Percentiles rank a stretch among this genome's conserved stretches.
Conservation (phyloP, 1,140 invertebrate genomes). For the Drosophila ambigua region DNA sequence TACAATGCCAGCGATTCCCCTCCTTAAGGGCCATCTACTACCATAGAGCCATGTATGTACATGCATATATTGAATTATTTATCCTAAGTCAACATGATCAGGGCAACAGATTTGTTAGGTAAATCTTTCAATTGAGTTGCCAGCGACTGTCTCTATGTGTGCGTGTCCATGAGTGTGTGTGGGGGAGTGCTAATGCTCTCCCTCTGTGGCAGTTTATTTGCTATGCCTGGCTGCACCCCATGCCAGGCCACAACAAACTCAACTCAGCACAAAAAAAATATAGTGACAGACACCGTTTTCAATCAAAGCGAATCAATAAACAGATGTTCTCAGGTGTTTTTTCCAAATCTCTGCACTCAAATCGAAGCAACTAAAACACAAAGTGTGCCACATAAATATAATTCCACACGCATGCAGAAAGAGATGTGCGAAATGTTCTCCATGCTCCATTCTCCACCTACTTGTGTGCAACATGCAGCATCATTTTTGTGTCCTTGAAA, state of each 20-base stretch:
- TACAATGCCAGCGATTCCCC: conserved; percentile 11
- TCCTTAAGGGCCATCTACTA: conserved; percentile 19
- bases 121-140: conserved; percentile 69
- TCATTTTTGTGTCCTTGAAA: no score
- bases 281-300: conserved; percentile 39
- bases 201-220: conserved; percentile 26
- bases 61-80: conserved; percentile 76
- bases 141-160: neutral
- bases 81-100: conserved; percentile 80
- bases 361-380: conserved; percentile 4
- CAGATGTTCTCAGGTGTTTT: conserved; percentile 30
- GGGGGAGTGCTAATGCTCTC: conserved; percentile 16
- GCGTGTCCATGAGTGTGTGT: conserved; percentile 6
- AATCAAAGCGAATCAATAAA: conserved; percentile 60
- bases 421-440: no score
- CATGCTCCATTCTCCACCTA: no score
- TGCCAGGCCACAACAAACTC: conserved; percentile 17
- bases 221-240: conserved; percentile 38
- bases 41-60: no score
- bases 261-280: conserved; percentile 8
- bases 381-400: neutral
- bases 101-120: conserved; percentile 67
- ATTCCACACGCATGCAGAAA: neutral
- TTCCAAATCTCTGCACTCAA: conserved; percentile 3
- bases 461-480: no score